A percentile compares a stretch with the other conserved stretches of the same genome.
Conservation (phyloP, 1,140 invertebrate species). For the Mercenaria mercenaria region DNA sequence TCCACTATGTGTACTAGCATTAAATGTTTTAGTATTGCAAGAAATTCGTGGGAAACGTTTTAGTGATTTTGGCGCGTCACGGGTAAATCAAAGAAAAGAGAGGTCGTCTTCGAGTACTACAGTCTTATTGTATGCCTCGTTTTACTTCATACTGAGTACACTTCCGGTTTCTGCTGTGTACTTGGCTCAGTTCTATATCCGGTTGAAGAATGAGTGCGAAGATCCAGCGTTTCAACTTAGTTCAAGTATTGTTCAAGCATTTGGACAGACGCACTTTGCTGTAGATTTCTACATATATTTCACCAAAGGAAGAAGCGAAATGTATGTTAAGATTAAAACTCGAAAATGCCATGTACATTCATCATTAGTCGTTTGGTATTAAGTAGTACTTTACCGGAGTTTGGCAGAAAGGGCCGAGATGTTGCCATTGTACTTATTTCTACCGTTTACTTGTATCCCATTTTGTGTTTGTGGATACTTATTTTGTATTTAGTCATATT, state of each 20-base stretch:
- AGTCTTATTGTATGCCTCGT: constrained; percentile 83
- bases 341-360: no score
- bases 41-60: constrained; percentile 78
- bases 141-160: constrained; percentile 84
- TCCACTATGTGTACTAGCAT: constrained; percentile 78
- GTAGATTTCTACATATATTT: constrained; percentile 84
- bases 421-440: no score
- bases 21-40: constrained; percentile 83
- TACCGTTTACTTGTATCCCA: no score
- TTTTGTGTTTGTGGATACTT: no score
- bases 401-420: no score
- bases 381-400: no score
- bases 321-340: no score
- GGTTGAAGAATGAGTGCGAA: constrained; percentile 62
- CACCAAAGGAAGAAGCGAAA: no score
- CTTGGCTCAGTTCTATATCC: neutral
- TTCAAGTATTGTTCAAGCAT: constrained; percentile 79
- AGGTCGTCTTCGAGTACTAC: constrained; percentile 80
- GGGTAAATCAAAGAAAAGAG: constrained; percentile 71
- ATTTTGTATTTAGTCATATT: no score
- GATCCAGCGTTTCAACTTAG: constrained; percentile 76
- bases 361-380: no score
- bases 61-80: constrained; percentile 66
- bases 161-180: constrained; percentile 81
- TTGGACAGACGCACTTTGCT: constrained; percentile 84